phyloP scores from a whole-genome alignment of 2,113 vertebrate species.

The Carettochelys insculpta region DNA sequence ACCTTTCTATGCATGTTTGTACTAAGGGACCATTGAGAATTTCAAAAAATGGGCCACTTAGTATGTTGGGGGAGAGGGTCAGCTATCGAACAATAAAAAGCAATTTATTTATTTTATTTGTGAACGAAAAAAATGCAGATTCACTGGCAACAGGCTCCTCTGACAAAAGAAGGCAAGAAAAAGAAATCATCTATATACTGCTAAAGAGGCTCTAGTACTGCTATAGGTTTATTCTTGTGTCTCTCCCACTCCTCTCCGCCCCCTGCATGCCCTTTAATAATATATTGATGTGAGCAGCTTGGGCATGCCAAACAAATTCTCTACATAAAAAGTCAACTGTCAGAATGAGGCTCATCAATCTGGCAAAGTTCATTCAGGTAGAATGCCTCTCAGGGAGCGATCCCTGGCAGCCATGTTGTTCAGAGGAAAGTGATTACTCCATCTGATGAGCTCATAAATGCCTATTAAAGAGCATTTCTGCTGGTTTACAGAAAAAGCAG shows the following conservation, averaged over 20 bases:
- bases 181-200: not conserved
- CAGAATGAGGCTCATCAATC: conserved; percentile 83
- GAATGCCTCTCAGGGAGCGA: conserved; percentile 68
- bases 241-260: conserved; percentile 36
- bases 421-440: conserved; percentile 40
- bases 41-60: conserved; percentile 40
- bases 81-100: not conserved
- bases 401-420: conserved; percentile 60
- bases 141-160: not conserved
- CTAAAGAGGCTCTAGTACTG: not conserved
- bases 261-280: conserved; percentile 76
- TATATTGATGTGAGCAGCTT: conserved; percentile 80
- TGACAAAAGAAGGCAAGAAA: not conserved
- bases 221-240: not conserved
- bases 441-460: conserved; percentile 65
- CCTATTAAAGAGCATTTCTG: conserved; percentile 76
- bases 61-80: not conserved
- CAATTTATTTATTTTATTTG: not conserved
- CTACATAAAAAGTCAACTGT: conserved; percentile 86
- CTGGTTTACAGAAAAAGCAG: conserved; percentile 75
- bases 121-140: not conserved
- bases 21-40: conserved; percentile 73
- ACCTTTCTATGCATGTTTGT: conserved; percentile 75
- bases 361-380: conserved; percentile 74
- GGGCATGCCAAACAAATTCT: conserved; percentile 84